A percentile compares a stretch with the other conserved stretches of the same genome.
Evolutionary conservation across 2,888 invertebrate species (phyloP).

Genomic region (Dugesia japonica): DNA sequence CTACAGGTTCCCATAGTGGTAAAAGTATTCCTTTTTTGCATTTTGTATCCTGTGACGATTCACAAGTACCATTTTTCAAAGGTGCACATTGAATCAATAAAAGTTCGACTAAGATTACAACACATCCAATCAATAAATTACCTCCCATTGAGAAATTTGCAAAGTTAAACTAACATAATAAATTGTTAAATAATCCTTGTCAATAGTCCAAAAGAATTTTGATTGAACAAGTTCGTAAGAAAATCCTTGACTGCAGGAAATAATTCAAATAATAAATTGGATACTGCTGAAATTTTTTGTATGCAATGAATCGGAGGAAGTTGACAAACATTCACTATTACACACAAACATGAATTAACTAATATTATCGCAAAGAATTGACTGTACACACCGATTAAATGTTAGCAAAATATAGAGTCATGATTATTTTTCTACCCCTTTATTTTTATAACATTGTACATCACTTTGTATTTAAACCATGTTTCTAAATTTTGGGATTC

Average conservation of each 20-base stretch:
- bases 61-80: slow-evolving; percentile 27
- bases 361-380: no score
- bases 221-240: not conserved
- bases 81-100: not conserved
- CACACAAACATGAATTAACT: no score
- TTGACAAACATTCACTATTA: no score
- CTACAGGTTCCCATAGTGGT: slow-evolving; percentile 57
- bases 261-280: not conserved
- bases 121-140: not conserved
- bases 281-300: not conserved
- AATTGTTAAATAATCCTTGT: not conserved
- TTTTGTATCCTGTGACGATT: not conserved
- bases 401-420: no score
- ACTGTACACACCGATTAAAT: no score
- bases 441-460: no score
- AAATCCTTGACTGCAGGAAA: not conserved
- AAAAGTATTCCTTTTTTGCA: slow-evolving; percentile 69
- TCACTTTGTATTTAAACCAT: no score
- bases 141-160: not conserved
- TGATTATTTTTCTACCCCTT: no score
- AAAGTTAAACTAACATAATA: no score
- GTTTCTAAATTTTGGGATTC: no score
- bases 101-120: not conserved
- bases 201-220: not conserved
- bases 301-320: no score